These are phyloP conservation scores for Stegastes partitus DNA, from an alignment of 2,113 vertebrate species.

Conservation along the genomic window DNA sequence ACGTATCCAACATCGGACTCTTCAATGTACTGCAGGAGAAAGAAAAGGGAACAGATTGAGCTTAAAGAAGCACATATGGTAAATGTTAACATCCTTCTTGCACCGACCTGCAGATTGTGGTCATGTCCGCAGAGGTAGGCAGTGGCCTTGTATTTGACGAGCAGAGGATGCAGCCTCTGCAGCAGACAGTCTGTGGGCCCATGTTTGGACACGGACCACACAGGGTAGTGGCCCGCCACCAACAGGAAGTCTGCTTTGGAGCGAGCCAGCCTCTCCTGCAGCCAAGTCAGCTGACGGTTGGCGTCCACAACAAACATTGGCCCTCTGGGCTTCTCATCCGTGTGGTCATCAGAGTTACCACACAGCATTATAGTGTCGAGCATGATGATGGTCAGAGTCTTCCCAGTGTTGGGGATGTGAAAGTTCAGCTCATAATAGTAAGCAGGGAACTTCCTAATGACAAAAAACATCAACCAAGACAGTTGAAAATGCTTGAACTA, in stretches of 20 bases:
- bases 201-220: slow-evolving; percentile 93
- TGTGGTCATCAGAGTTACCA: slow-evolving; percentile 88
- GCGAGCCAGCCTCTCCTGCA: slow-evolving; percentile 84
- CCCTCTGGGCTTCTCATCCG: slow-evolving; percentile 77
- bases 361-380: slow-evolving; percentile 92
- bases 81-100: background rate
- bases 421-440: slow-evolving; percentile 91
- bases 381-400: slow-evolving; percentile 89
- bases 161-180: slow-evolving; percentile 84
- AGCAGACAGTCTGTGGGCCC: slow-evolving; percentile 91
- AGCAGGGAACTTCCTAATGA: slow-evolving; percentile 86
- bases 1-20: slow-evolving; percentile 88
- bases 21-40: slow-evolving; percentile 85
- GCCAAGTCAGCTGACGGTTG: slow-evolving; percentile 88
- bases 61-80: background rate
- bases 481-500: too few relatives aligned
- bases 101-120: slow-evolving; percentile 92
- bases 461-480: background rate
- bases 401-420: slow-evolving; percentile 84
- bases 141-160: slow-evolving; percentile 86
- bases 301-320: slow-evolving; percentile 74
- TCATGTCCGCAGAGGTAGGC: slow-evolving; percentile 94
- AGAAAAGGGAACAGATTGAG: background rate
- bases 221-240: slow-evolving; percentile 92
- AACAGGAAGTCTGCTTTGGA: slow-evolving; percentile 89